phyloP scores from a whole-genome alignment of 2,888 invertebrate species.

The Aplocera efformata region DNA sequence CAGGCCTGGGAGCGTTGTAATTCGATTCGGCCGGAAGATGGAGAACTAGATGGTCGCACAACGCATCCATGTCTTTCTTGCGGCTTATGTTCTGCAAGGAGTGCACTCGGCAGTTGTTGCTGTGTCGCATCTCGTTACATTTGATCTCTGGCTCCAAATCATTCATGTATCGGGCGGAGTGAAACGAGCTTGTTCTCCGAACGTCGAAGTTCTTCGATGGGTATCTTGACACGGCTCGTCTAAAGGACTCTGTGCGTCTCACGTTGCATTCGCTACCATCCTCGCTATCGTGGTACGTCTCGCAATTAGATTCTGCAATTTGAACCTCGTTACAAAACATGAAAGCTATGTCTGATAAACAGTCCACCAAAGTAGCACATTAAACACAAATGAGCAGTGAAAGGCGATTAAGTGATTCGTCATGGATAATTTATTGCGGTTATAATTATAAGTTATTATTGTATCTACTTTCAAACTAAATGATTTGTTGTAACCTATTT shows the following conservation, averaged over 20 bases:
- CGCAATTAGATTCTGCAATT: constrained; percentile 67
- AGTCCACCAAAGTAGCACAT: background rate
- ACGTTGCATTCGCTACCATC: constrained; percentile 71
- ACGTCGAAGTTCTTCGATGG: constrained; percentile 63
- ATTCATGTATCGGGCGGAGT: constrained; percentile 60
- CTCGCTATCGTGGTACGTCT: constrained; percentile 68
- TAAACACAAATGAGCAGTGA: background rate
- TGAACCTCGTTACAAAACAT: background rate
- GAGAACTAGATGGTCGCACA: constrained; percentile 67
- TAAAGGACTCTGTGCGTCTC: constrained; percentile 65
- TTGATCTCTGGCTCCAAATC: constrained; percentile 50
- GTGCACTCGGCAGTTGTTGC: constrained; percentile 58
- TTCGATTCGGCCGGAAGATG: constrained; percentile 64
- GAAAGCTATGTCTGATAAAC: too few relatives aligned
- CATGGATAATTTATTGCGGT: too few relatives aligned
- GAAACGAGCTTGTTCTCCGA: constrained; percentile 63
- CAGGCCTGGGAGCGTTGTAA: constrained; percentile 63
- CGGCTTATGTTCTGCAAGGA: constrained; percentile 68
- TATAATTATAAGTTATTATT: too few relatives aligned
- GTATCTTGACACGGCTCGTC: constrained; percentile 53
- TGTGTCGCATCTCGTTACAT: constrained; percentile 48
- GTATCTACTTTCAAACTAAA: too few relatives aligned
- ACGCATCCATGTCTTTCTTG: constrained; percentile 60
- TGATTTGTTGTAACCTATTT: too few relatives aligned
- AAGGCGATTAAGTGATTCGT: too few relatives aligned